These are phyloP conservation scores for Sinocyclocheilus anshuiensis DNA, from an alignment of 2,113 vertebrate genomes.

Conservation along the genomic window DNA sequence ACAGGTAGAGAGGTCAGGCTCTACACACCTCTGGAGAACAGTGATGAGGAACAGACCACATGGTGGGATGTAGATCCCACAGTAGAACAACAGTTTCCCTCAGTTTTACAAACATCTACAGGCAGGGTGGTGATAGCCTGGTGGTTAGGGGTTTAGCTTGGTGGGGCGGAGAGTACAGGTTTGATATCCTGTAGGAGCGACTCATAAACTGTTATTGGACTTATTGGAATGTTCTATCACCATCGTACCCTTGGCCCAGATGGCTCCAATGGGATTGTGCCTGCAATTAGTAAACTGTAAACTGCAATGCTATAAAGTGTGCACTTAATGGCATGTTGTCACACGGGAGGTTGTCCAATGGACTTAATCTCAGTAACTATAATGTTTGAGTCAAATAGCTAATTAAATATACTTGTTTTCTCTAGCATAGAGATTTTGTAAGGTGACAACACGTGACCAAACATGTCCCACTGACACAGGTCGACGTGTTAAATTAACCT, in stretches of 20 bases:
- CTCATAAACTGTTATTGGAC: background rate
- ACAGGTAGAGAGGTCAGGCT: constrained; percentile 49
- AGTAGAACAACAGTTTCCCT: constrained; percentile 25
- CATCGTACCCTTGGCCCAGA: background rate
- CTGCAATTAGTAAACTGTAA: background rate
- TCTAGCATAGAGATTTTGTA: no score
- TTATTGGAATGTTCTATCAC: background rate
- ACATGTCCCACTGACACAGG: no score
- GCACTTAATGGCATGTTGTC: background rate
- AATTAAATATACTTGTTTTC: no score
- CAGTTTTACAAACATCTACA: constrained; percentile 7
- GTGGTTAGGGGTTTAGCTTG: background rate
- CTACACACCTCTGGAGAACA: background rate
- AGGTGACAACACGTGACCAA: no score
- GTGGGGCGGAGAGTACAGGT: background rate
- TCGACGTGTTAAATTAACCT: no score
- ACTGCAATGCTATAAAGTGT: background rate
- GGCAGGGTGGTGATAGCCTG: background rate
- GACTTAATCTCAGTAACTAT: background rate
- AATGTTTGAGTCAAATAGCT: no score
- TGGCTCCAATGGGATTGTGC: background rate
- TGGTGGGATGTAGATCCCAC: constrained; percentile 20
- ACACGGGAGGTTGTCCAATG: background rate
- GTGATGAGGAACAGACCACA: background rate
- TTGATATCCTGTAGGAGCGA: background rate